Evolutionary conservation across 2,113 vertebrate genomes (phyloP), one percentile per base, ranked within the genome.

Genomic region (Andinoacara biseriatus): DNA sequence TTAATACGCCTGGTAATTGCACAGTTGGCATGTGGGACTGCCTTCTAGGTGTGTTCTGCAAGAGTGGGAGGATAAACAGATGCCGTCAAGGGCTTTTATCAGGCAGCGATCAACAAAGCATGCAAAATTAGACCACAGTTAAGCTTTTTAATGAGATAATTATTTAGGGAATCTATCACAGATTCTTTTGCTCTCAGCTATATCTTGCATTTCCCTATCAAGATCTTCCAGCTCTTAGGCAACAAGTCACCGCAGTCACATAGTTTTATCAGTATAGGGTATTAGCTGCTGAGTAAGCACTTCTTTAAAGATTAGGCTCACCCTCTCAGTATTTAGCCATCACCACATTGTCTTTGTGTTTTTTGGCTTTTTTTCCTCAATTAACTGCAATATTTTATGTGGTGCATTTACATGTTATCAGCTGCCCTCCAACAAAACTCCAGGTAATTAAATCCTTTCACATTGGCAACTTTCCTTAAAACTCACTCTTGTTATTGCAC

Each of bases 1-100:
- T 82, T 84, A 78, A 58, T 56, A 81, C 1, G 1, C 58, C 49
- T 46, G 26, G 58, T 89, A 85, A 87, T 87, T 77, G 82, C 31
- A 85, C 58, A 56, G 35, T 54, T 24, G 1, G 22, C 54, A 24
- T 38, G 2, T 5, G 11, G 2, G 11, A 9, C 26, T 54, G 31
- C 24, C n/a, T 56, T 58, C 3, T n/a, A 62, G 82, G 75, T 88
- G 24, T 35, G 58, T 29, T 82, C 5, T 31, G 52, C n/a, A n/a
- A 74, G 33, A 20, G 22, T 3, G 18, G 61, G 57, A 38, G 33
- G 83, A 81, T 85, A 3, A 84, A 77, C 75, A 65, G 26, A 69
- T 10, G 52, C 74, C 13, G 15, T 63, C 49, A 2, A 56, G 59
- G 52, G 9, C 3, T 49, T 63, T 84, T 74, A 76, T 89, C 67